A percentile compares a stretch with the other conserved stretches of the same genome.
Evolutionary conservation across 2,888 invertebrate genomes (phyloP).

Genomic region (Eupithecia tripunctaria): DNA sequence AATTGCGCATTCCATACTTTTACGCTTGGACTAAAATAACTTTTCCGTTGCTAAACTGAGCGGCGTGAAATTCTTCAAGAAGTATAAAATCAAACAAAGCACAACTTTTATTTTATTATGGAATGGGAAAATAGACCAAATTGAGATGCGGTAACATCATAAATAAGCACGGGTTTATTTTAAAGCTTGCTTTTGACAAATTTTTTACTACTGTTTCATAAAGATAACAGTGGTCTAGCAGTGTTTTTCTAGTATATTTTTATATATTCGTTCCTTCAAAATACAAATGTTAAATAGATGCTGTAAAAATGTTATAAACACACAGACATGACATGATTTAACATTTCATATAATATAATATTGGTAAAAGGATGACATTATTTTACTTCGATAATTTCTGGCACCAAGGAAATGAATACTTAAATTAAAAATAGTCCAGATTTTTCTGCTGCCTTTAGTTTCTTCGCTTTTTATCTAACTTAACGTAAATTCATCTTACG

Average conservation of each 20-base stretch:
- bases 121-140: background rate
- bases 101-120: too few species aligned
- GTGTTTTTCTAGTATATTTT: too few species aligned
- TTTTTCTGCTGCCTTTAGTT: background rate
- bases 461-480: slow-evolving; percentile 18
- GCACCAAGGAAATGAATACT: background rate
- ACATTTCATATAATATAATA: background rate
- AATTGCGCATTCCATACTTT: slow-evolving; percentile 52
- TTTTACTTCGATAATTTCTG: background rate
- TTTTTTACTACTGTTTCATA: too few species aligned
- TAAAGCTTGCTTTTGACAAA: background rate
- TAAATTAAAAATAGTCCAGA: background rate
- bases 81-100: slow-evolving; percentile 28
- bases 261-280: too few species aligned
- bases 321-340: background rate
- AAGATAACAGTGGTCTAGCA: too few species aligned
- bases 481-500: slow-evolving; percentile 40
- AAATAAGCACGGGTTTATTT: background rate
- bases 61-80: slow-evolving; percentile 27
- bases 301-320: too few species aligned
- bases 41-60: slow-evolving; percentile 48
- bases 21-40: slow-evolving; percentile 51
- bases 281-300: too few species aligned
- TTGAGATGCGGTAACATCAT: background rate
- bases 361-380: too few species aligned